Base-by-base conservation (phyloP, 2,888 invertebrate genomes). In the Sarcophaga variegata region DNA sequence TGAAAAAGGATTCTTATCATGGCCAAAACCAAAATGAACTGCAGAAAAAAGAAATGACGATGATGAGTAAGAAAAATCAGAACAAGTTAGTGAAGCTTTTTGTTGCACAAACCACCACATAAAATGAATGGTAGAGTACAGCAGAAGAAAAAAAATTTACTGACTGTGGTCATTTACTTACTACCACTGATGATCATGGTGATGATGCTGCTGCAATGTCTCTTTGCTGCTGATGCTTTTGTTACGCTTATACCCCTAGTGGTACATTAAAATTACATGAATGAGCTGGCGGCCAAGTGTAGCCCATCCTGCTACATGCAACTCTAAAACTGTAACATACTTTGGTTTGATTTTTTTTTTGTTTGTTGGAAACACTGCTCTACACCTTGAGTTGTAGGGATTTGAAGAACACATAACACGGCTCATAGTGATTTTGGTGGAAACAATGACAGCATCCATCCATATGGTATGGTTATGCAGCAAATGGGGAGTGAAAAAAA, bases 141-240 rank as follows among this genome's bases (percentile, higher is more conserved):
- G 10, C 8, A 37, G 10, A 37, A 22, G 22, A 22, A 22, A 37
- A 37, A 37, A 78, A 69, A 81, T 81, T 14, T 54, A 84, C 81
- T 87, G 84, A 66, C 77, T 87, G 86, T 78, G 84, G 84, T 87
- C 81, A 84, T 74, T 84, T 84, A 75, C 81, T 75, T 67, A 60
- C 77, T 74, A 62, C 62, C 22, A 14, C 14, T 12, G 49, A 11
- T 49, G 49, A 17, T 3, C 8, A 59, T 37, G 37, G 10, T 37
- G 37, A 37, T 37, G 37, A n/a, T 71, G 63, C n/a, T 75, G 60
- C 37, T 59, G 62, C 37, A 22, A 22, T 22, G 22, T 22, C 22
- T 22, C 22, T 22, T 22, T 71, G 54, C n/a, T 75, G 60, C 37
- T 59, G 62, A 20, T 45, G 45, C 37, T 66, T 11, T 49, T 49